Conservation (phyloP, 2,113 vertebrate species). For the Carollia perspicillata region DNA sequence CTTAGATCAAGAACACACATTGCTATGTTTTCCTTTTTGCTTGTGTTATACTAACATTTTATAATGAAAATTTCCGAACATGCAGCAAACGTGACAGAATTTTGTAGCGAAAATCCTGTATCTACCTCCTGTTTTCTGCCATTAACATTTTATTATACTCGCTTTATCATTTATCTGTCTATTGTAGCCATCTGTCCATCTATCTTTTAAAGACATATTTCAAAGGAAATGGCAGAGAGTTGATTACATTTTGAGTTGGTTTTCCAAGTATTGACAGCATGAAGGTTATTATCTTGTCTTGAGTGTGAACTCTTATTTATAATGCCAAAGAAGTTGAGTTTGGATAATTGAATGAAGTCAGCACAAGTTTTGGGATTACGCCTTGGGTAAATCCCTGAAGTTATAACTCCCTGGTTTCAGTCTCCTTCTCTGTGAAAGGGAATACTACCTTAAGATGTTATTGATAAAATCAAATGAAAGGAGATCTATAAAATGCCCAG, state of each 20-base stretch:
- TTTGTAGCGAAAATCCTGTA: constrained; percentile 6
- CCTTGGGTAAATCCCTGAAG: constrained; percentile 6
- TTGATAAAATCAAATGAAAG: background rate
- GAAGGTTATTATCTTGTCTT: background rate
- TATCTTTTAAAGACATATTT: constrained; percentile 23
- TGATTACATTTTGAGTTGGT: constrained; percentile 21
- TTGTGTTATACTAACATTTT: constrained; percentile 34
- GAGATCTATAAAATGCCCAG: background rate
- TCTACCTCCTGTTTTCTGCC: background rate
- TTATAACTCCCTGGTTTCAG: constrained; percentile 11
- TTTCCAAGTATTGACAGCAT: constrained; percentile 22
- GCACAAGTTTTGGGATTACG: constrained; percentile 35
- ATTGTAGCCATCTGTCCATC: background rate
- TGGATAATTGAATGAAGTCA: constrained; percentile 19
- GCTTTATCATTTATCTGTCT: background rate
- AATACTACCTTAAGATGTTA: constrained; percentile 15
- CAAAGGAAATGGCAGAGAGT: constrained; percentile 29
- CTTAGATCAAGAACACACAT: constrained; percentile 13
- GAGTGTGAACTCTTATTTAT: background rate
- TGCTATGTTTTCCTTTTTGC: background rate
- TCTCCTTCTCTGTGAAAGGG: constrained; percentile 28
- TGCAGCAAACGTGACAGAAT: constrained; percentile 18
- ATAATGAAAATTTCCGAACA: constrained; percentile 13
- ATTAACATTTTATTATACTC: constrained; percentile 48
- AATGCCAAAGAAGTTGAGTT: constrained; percentile 8